Base-by-base conservation (phyloP, 2,797 vertebrate species). In the Psittacula echo region DNA sequence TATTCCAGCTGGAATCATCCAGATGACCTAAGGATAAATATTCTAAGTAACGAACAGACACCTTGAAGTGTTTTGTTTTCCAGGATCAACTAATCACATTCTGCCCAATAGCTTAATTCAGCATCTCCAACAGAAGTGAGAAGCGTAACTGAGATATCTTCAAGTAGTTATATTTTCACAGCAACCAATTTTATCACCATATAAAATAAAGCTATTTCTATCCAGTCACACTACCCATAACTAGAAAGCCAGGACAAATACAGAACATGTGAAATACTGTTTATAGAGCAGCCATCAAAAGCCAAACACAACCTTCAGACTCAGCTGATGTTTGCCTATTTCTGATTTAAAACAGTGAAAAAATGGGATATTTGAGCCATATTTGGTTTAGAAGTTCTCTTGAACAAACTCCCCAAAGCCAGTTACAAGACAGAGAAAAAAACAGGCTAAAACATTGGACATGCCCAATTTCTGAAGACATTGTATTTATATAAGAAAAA, bases 81-180 rank as follows among this genome's bases (percentile, higher is more conserved):
- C 45, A 62, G 51, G 41, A 91, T 77, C 60, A 71, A 4, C 39
- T 81, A 92, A 92, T 70, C 48, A 51, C 13, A 56, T 16, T 41
- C 42, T 1, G 1, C n/a, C 41, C 3, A 1, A 65, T 4, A 90
- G 44, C 48, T 80, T 90, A 85, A 92, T 77, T 94, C 53, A 68
- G 34, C 53, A 34, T 51, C 58, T 92, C 48, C 67, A 82, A 68
- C 1, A 13, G 58, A 82, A 76, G 60, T 58, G 82, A 92, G 84
- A 95, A 86, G 77, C 10, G 64, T 70, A 32, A 83, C 73, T 42
- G 67, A 96, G 84, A 92, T 51, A 58, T 79, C 81, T 88, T 89
- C 42, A 88, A 62, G 91, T 75, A 93, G 89, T 85, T 94, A 85
- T 70, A 68, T 96, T 91, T 94, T 93, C 85, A 94, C 75, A 91